Percentiles rank a stretch among this genome's conserved stretches.
phyloP scores from a whole-genome alignment of 2,888 invertebrate species.

The Ophion ventricosus region DNA sequence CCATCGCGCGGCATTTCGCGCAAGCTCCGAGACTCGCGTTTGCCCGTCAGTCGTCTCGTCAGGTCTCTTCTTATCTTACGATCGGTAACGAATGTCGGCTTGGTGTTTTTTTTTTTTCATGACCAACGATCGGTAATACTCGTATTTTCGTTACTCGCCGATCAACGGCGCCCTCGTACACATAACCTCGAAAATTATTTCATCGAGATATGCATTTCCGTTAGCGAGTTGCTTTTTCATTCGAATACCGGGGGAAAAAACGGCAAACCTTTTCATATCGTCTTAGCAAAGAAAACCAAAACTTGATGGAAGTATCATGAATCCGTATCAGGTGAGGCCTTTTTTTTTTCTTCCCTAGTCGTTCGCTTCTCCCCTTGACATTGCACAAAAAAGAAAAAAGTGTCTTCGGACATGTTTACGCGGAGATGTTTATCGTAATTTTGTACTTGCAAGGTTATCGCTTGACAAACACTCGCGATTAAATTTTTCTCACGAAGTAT shows the following conservation, averaged over 20 bases:
- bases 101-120: too few relatives aligned
- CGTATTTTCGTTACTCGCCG: neutral
- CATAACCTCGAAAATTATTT: slow-evolving; percentile 37
- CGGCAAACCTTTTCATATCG: slow-evolving; percentile 7
- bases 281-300: slow-evolving; percentile 4
- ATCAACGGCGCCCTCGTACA: neutral
- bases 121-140: neutral
- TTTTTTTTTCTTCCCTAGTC: neutral
- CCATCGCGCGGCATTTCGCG: neutral
- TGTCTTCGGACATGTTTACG: neutral
- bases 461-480: neutral
- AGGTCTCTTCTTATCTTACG: neutral
- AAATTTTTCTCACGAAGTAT: neutral
- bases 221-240: neutral
- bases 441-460: neutral
- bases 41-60: neutral
- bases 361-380: neutral
- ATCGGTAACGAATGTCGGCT: neutral
- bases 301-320: slow-evolving; percentile 14
- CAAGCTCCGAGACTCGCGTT: neutral
- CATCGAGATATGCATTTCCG: neutral
- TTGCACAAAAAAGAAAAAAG: neutral
- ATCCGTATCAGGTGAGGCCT: slow-evolving; percentile 3
- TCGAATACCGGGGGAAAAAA: neutral
- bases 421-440: neutral